Conservation (phyloP, 1,140 invertebrate species). For the Caenorhabditis tropicalis region DNA sequence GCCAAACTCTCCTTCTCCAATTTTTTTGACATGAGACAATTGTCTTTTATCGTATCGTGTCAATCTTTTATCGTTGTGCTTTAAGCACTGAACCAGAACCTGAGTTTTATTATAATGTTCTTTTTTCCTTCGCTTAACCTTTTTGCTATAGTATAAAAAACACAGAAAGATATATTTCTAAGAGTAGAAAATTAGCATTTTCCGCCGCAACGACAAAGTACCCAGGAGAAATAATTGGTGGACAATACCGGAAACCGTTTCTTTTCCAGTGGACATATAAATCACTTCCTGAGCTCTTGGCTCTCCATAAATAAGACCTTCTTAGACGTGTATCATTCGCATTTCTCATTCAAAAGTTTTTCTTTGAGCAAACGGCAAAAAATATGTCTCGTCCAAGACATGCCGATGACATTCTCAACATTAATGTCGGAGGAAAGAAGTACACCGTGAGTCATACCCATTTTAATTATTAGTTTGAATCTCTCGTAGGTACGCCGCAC, state of each 20-base stretch:
- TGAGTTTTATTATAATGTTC: conserved; percentile 29
- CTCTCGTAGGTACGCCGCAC: conserved; percentile 65
- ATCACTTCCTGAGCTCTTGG: conserved; percentile 26
- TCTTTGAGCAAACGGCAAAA: background rate
- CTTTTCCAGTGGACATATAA: conserved; percentile 34
- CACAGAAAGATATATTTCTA: background rate
- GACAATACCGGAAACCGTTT: conserved; percentile 22
- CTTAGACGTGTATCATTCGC: background rate
- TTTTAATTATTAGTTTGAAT: background rate
- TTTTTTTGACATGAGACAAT: no score
- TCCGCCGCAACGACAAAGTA: background rate
- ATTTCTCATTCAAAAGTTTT: background rate
- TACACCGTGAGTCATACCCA: conserved; percentile 61
- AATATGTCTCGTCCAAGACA: conserved; percentile 56
- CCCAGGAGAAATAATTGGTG: background rate
- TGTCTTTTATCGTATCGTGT: no score
- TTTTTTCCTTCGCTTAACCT: background rate
- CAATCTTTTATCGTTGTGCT: no score
- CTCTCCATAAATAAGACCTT: background rate
- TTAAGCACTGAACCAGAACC: conserved; percentile 25
- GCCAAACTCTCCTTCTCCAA: no score
- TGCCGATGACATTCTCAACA: conserved; percentile 66
- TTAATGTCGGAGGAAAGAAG: conserved; percentile 70
- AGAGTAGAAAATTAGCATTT: conserved; percentile 24
- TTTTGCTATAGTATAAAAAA: background rate